These are phyloP conservation scores for Sebastes hopkinsi DNA, from an alignment of 2,797 vertebrate genomes.

Conservation along the genomic window DNA sequence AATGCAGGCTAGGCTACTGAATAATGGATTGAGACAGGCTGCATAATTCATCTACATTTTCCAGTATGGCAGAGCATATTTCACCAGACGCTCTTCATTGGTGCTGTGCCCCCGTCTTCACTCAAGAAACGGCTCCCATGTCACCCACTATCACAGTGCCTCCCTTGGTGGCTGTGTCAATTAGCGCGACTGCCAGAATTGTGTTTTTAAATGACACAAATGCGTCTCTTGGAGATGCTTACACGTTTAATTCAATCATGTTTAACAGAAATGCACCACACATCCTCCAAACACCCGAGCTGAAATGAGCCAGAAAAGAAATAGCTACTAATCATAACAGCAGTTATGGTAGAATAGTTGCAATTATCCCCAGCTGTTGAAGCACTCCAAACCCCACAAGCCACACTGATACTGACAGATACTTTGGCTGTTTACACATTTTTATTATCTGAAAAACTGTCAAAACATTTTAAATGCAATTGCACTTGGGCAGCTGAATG, in stretches of 20 bases:
- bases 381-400: constrained; percentile 3
- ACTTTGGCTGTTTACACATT: background rate
- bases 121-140: constrained; percentile 17
- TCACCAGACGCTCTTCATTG: constrained; percentile 55
- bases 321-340: constrained; percentile 41
- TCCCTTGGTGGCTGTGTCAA: constrained; percentile 19
- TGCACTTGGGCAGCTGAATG: constrained; percentile 7
- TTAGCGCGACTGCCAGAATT: constrained; percentile 23
- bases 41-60: constrained; percentile 82
- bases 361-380: constrained; percentile 36
- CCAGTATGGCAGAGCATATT: constrained; percentile 76
- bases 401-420: background rate
- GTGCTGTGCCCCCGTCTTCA: constrained; percentile 15
- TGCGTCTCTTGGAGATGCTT: constrained; percentile 11
- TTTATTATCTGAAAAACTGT: constrained; percentile 19
- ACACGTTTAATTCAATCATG: constrained; percentile 24
- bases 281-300: constrained; percentile 5
- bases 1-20: constrained; percentile 69
- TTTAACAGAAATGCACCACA: background rate
- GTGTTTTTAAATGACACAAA: constrained; percentile 41
- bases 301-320: constrained; percentile 38
- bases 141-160: constrained; percentile 30
- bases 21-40: constrained; percentile 76
- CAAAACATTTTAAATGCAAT: constrained; percentile 18
- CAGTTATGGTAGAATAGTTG: constrained; percentile 23